These are phyloP conservation scores for Tetranychus urticae DNA, from an alignment of 1,140 invertebrate species.

Conservation along the genomic window DNA sequence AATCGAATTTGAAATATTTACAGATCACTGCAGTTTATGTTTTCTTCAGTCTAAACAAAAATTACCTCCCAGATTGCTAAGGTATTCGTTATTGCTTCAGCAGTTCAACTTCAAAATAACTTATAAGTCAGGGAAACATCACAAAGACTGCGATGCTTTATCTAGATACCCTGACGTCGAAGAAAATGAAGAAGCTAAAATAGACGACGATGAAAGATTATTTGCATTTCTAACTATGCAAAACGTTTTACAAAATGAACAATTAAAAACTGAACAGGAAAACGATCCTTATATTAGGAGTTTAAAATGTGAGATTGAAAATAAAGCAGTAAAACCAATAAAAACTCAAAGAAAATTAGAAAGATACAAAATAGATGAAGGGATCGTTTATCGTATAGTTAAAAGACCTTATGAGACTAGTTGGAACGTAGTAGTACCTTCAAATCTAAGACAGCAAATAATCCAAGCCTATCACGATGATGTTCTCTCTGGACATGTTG, in stretches of 20 bases:
- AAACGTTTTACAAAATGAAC: no score
- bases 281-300: no score
- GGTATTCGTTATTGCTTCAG: conserved; percentile 2
- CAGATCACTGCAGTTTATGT: neutral
- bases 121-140: conserved; percentile 3
- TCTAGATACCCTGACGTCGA: neutral
- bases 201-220: neutral
- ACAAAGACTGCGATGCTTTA: conserved; percentile 5
- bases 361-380: neutral
- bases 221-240: no score
- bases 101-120: conserved; percentile 4
- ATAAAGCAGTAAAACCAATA: neutral
- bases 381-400: neutral
- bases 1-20: neutral
- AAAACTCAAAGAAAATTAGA: neutral
- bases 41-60: neutral
- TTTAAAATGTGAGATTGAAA: no score
- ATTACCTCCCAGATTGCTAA: neutral
- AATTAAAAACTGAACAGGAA: no score
- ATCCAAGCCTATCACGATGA: conserved; percentile 1
- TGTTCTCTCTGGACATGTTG: conserved; percentile 9
- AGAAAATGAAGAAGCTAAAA: no score
- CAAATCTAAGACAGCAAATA: neutral
- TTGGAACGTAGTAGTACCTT: neutral
- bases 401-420: neutral